Evolutionary conservation across 2,888 invertebrate genomes (phyloP), one percentile per base, ranked within the genome.

Genomic region (Drosophila mimetica): DNA sequence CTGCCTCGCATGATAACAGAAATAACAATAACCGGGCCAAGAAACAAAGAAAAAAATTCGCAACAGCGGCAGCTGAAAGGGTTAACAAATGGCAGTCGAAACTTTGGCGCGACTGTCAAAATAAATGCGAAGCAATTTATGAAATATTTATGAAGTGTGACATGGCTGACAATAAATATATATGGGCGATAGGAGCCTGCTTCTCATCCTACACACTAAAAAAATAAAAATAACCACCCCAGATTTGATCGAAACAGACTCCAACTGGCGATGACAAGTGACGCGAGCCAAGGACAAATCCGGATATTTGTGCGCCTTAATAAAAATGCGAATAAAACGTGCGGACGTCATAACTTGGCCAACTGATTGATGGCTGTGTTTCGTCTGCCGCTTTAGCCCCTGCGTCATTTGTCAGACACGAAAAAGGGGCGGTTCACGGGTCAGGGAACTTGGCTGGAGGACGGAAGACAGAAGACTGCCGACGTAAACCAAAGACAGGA

Each of bases 51-150:
- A 52, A 71, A 48, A 65, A 60, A 36, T 55, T 37, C 41, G 20
- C 34, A 46, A 44, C 48, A 53, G 52, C 42, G 34, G 41, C 41
- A 67, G 41, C 20, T 58, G 64, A 74, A 79, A 77, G 86, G 84
- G 80, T 83, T 86, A 77, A 74, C 67, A 74, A 63, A 52, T 77
- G 83, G 83, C 76, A 78, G 74, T 58, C 61, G 53, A 74, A 71
- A 69, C 58, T 58, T 80, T 74, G 59, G 71, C 61, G 74, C 71
- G 53, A 67, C 67, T 72, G 86, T 83, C 88, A 76, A 77, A 60
- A 69, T 48, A 87, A 82, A 87, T 84, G 88, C 72, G 80, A 88
- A 83, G 75, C 77, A 75, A 85, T 85, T 83, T 86, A 66, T 78
- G 69, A 75, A 74, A 77, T 79, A 83, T 88, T 86, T 75, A 85